Conservation (phyloP, 2,797 vertebrate genomes). For the Odontamblyopus rebecca region DNA sequence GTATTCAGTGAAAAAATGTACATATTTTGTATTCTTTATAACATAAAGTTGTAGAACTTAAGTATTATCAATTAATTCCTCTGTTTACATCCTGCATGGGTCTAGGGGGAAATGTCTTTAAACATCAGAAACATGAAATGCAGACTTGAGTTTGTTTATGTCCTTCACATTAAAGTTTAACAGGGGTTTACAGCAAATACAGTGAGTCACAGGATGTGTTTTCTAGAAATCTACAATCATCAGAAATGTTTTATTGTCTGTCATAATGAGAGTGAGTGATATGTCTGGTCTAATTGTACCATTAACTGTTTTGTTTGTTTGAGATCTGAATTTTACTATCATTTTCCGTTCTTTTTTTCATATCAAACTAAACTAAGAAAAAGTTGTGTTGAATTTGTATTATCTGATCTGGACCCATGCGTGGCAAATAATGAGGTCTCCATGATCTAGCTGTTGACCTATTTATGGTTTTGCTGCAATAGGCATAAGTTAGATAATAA, state of each 20-base stretch:
- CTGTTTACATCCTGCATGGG: too few species aligned
- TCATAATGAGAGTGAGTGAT: conserved; percentile 1
- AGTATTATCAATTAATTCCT: not conserved
- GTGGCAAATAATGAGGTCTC: not conserved
- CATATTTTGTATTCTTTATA: not conserved
- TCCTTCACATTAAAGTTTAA: not conserved
- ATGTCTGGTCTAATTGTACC: not conserved
- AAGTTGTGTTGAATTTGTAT: not conserved
- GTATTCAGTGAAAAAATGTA: too few species aligned
- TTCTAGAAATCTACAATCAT: not conserved
- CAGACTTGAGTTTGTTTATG: not conserved
- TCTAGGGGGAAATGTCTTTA: not conserved
- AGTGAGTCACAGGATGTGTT: not conserved
- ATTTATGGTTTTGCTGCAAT: not conserved
- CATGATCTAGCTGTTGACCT: not conserved
- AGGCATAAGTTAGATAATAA: too few species aligned
- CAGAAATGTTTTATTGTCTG: not conserved
- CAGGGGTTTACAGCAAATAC: not conserved
- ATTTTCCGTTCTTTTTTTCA: not conserved
- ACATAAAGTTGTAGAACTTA: not conserved
- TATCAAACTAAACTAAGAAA: not conserved
- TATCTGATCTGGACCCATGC: not conserved
- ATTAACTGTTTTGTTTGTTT: too few species aligned
- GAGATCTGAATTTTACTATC: too few species aligned
- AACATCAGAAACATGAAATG: not conserved